phyloP scores from a whole-genome alignment of 92 coral and sea anemone genomes.

The Montipora capitata region DNA sequence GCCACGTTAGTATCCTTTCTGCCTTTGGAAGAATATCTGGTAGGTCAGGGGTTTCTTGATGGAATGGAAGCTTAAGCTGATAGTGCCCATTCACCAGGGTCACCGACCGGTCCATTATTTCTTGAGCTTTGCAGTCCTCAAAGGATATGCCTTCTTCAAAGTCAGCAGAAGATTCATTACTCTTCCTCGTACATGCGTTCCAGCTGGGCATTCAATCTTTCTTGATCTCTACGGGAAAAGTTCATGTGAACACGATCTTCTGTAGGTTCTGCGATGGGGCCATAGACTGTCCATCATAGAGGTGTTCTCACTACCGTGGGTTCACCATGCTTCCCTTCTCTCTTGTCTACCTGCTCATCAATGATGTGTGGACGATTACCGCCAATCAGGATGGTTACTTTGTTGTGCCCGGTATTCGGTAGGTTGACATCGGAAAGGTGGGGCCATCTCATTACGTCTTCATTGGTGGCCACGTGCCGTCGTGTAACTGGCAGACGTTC shows the following conservation, averaged over 20 bases:
- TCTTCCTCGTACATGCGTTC: slow-evolving; percentile 78
- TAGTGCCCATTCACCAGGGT: slow-evolving; percentile 79
- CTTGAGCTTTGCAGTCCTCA: slow-evolving; percentile 76
- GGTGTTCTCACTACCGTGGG: slow-evolving; percentile 79
- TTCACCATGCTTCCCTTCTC: slow-evolving; percentile 39
- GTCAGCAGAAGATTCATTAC: slow-evolving; percentile 33
- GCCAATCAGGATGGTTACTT: slow-evolving; percentile 61
- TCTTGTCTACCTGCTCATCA: slow-evolving; percentile 18
- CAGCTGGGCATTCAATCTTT: slow-evolving; percentile 54
- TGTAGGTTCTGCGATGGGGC: slow-evolving; percentile 60
- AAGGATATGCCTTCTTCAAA: slow-evolving; percentile 56
- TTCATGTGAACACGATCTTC: slow-evolving; percentile 27
- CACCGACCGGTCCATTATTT: slow-evolving; percentile 72
- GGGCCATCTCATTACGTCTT: too few relatives aligned
- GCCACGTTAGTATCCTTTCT: slow-evolving; percentile 62
- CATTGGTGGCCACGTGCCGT: too few relatives aligned
- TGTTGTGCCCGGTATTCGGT: not conserved
- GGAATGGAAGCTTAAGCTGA: slow-evolving; percentile 72
- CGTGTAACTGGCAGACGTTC: slow-evolving; percentile 56
- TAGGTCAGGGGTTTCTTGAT: slow-evolving; percentile 52
- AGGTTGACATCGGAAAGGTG: not conserved
- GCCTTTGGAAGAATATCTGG: slow-evolving; percentile 73
- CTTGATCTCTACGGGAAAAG: slow-evolving; percentile 35
- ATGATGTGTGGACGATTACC: slow-evolving; percentile 76
- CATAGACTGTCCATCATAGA: slow-evolving; percentile 84